Conservation (phyloP, 1,140 invertebrate species). For the Epicauta chinensis region DNA sequence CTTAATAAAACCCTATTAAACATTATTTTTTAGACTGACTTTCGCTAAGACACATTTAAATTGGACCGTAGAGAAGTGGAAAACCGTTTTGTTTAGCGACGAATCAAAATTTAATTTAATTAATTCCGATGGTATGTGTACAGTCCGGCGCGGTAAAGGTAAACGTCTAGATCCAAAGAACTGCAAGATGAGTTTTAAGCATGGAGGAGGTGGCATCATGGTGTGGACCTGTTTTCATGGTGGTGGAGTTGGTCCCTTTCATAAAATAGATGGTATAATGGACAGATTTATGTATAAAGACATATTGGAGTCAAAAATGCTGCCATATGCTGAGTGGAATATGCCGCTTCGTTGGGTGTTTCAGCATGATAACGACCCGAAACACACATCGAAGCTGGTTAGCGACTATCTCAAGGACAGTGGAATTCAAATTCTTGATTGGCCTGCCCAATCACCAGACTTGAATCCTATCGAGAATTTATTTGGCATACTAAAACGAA, state of each 20-base stretch:
- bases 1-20: no score
- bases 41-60: no score
- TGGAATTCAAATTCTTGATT: constrained; percentile 26
- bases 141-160: constrained; percentile 17
- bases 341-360: constrained; percentile 29
- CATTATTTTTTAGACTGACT: no score
- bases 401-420: constrained; percentile 22
- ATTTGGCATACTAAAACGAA: constrained; percentile 9
- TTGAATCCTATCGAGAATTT: constrained; percentile 39
- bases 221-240: constrained; percentile 29
- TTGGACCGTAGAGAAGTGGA: constrained; percentile 10
- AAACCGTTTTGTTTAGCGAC: constrained; percentile 14
- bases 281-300: constrained; percentile 19
- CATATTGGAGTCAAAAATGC: constrained; percentile 17
- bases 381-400: constrained; percentile 24
- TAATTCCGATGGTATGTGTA: constrained; percentile 10
- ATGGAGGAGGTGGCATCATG: constrained; percentile 28
- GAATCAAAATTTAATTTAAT: constrained; percentile 17
- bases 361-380: constrained; percentile 34
- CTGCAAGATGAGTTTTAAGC: constrained; percentile 27
- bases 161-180: constrained; percentile 18
- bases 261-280: constrained; percentile 23
- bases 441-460: constrained; percentile 36
- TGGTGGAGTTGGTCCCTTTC: constrained; percentile 21
- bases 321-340: constrained; percentile 17